A percentile compares a stretch with the other conserved stretches of the same genome.
Conservation (phyloP, 1,140 invertebrate genomes). For the Leptoteleia sp. region DNA sequence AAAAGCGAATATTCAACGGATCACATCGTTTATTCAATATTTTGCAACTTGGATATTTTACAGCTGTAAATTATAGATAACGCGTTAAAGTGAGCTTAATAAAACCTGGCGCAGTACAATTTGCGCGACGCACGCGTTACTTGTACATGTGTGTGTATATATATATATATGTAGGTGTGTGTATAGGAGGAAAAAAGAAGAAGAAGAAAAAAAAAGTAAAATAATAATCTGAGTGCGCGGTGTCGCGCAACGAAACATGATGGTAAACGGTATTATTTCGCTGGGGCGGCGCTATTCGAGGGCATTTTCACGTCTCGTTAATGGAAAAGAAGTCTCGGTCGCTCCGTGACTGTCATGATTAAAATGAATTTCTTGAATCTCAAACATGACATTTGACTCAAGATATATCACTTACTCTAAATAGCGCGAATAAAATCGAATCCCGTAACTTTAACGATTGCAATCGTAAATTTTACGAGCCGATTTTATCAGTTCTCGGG, state of each 20-base stretch:
- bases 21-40: slow-evolving; percentile 30
- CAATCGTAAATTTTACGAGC: slow-evolving; percentile 20
- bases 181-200: neutral
- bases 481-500: slow-evolving; percentile 5
- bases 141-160: too few species aligned
- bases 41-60: slow-evolving; percentile 30
- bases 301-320: slow-evolving; percentile 10
- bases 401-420: slow-evolving; percentile 19
- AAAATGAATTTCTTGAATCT: slow-evolving; percentile 2
- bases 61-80: slow-evolving; percentile 22
- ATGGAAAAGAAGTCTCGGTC: slow-evolving; percentile 10
- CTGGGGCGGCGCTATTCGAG: slow-evolving; percentile 1
- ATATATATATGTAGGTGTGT: neutral
- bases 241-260: slow-evolving; percentile 5
- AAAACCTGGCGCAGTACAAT: slow-evolving; percentile 8
- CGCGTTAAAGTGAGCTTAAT: slow-evolving; percentile 21
- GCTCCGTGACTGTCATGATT: slow-evolving; percentile 3
- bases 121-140: too few species aligned
- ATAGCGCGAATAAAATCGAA: slow-evolving; percentile 11
- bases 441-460: slow-evolving; percentile 34
- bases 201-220: slow-evolving; percentile 2
- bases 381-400: slow-evolving; percentile 7
- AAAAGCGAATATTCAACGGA: neutral
- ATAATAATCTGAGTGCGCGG: slow-evolving; percentile 13
- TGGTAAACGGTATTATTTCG: slow-evolving; percentile 7